Conservation (phyloP, 2,113 vertebrate species). For the Corydoras sp. region DNA sequence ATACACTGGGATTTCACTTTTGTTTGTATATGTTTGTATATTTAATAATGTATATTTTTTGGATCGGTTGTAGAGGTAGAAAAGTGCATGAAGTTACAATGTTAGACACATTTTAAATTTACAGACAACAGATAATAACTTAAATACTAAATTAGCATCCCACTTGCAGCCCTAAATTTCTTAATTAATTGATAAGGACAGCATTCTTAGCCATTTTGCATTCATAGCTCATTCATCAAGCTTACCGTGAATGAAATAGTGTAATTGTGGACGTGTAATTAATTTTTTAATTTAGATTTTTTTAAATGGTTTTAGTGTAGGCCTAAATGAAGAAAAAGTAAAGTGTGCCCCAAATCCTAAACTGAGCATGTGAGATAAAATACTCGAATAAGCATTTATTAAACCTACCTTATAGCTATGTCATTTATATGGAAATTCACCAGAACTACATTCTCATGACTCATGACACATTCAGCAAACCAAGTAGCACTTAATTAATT, state of each 20-base stretch:
- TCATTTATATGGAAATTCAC: constrained; percentile 30
- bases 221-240: constrained; percentile 27
- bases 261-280: constrained; percentile 19
- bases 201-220: constrained; percentile 14
- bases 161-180: neutral
- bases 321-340: constrained; percentile 29
- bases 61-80: too few species aligned
- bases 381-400: constrained; percentile 35
- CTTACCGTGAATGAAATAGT: constrained; percentile 28
- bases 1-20: too few species aligned
- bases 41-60: too few species aligned
- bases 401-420: constrained; percentile 22
- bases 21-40: too few species aligned
- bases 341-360: constrained; percentile 29
- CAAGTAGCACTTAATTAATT: constrained; percentile 38
- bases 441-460: constrained; percentile 16
- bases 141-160: neutral
- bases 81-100: too few species aligned
- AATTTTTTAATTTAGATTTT: constrained; percentile 38
- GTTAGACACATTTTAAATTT: neutral
- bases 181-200: constrained; percentile 2
- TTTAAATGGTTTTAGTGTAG: constrained; percentile 28
- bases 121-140: neutral
- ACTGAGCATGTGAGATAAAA: constrained; percentile 32
- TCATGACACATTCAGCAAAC: constrained; percentile 24